Evolutionary conservation across 2,888 invertebrate species (phyloP).

Genomic region (Cantharis rufa): DNA sequence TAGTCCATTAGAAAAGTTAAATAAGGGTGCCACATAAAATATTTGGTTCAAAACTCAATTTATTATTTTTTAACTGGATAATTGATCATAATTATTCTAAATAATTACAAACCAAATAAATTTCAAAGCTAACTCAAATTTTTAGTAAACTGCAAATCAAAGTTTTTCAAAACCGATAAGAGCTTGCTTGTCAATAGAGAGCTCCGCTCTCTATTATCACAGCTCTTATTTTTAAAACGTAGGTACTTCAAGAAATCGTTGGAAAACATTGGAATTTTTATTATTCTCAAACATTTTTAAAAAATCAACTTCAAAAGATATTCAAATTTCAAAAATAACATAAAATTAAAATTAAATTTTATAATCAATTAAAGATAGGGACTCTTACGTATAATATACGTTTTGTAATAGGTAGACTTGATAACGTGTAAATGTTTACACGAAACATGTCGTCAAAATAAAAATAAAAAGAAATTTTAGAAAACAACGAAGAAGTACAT

Average conservation of each 20-base stretch:
- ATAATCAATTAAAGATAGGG: too few species aligned
- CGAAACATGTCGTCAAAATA: too few species aligned
- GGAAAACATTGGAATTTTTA: background rate
- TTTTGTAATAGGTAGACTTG: too few species aligned
- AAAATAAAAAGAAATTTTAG: too few species aligned
- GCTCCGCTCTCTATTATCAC: background rate
- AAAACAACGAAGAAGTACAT: too few species aligned
- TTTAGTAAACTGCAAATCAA: background rate
- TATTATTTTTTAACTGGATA: background rate
- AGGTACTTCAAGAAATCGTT: background rate
- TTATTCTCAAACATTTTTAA: too few species aligned
- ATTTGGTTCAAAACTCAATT: background rate
- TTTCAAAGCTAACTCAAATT: background rate
- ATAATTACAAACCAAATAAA: background rate
- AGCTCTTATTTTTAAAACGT: background rate
- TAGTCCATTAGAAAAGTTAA: constrained; percentile 27
- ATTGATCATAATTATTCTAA: background rate
- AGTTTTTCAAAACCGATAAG: background rate
- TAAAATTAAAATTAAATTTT: too few species aligned
- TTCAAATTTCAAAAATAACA: too few species aligned
- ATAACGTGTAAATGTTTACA: too few species aligned
- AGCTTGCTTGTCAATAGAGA: background rate
- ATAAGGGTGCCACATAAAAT: constrained; percentile 17
- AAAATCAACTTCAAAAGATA: too few species aligned
- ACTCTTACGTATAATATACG: too few species aligned